Base-by-base conservation (phyloP, 2,113 vertebrate species). In the Heptranchias perlo region DNA sequence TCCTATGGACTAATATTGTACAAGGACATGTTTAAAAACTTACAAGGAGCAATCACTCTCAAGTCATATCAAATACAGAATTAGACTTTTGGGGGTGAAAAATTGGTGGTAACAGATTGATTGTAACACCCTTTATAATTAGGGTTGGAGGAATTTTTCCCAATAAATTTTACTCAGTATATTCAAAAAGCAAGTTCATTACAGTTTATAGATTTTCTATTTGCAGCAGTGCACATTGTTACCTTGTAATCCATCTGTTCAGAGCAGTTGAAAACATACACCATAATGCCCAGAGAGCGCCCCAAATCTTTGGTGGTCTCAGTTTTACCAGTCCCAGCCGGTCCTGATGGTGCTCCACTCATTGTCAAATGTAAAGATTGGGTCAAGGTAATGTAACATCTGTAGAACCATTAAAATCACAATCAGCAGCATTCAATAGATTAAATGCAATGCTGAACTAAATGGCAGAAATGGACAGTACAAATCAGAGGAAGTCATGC, bases 171-270 rank as follows among this genome's bases (percentile, higher is more conserved):
- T 35, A 92, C 87, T 92, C 8, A 1, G 8, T 82, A 54, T 14
- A 91, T 61, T 67, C 10, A 94, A 67, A 44, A 31, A 65, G n/a
- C 61, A 47, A 94, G 21, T 67, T 94, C n/a, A 94, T 49, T 47
- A 65, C 92, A 23, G n/a, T 93, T 52, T 93, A 11, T 14, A 23
- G 58, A 93, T 62, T 64, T 64, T 39, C 91, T 4, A 62, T 2
- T 8, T 65, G n/a, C 35, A 58, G 52, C 5, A 54, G 31, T 7
- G 16, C 14, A 92, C 35, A 64, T 23, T 44, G 39, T 94, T 96
- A 98, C 98, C 98, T 98, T 98, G 96, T 98, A 98, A 96, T 98
- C 98, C 98, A 98, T 98, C 97, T 98, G 98, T 95, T 98, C 98
- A 21, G 98, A 98, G 97, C 97, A 98, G 97, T 98, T 98, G 96